phyloP scores from a whole-genome alignment of 1,140 invertebrate species.

The Theocolax elegans region DNA sequence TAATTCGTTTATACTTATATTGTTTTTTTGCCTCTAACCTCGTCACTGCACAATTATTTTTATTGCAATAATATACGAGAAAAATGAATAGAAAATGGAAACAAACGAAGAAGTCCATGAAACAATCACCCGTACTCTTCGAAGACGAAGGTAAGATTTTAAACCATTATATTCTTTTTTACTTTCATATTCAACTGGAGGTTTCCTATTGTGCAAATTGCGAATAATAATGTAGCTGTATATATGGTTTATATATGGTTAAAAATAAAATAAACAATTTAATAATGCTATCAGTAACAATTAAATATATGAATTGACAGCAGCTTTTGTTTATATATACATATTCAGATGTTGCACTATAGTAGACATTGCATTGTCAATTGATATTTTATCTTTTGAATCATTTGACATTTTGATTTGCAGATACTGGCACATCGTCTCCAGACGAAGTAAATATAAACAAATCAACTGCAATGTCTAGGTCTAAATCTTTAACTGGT shows the following conservation, averaged over 20 bases:
- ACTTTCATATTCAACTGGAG: background rate
- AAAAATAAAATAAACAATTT: background rate
- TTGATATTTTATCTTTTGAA: background rate
- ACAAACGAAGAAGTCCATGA: background rate
- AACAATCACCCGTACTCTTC: slow-evolving; percentile 28
- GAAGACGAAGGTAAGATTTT: slow-evolving; percentile 38
- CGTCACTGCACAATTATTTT: background rate
- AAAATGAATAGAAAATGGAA: slow-evolving; percentile 38
- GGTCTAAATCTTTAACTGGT: background rate
- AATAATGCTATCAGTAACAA: no score
- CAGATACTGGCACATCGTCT: slow-evolving; percentile 25
- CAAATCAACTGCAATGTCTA: slow-evolving; percentile 5
- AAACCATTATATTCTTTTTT: background rate
- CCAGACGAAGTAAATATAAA: slow-evolving; percentile 25
- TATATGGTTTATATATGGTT: background rate
- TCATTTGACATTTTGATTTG: slow-evolving; percentile 25
- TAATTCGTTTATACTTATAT: no score
- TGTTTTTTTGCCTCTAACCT: slow-evolving; percentile 4
- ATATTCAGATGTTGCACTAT: background rate
- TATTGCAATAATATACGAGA: background rate
- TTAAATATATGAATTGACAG: no score
- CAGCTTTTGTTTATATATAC: no score
- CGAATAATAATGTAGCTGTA: background rate
- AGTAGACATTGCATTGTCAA: background rate
- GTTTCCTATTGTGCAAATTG: background rate